Evolutionary conservation across 2,888 invertebrate species (phyloP).

Genomic region (Trachelus troglodyta): DNA sequence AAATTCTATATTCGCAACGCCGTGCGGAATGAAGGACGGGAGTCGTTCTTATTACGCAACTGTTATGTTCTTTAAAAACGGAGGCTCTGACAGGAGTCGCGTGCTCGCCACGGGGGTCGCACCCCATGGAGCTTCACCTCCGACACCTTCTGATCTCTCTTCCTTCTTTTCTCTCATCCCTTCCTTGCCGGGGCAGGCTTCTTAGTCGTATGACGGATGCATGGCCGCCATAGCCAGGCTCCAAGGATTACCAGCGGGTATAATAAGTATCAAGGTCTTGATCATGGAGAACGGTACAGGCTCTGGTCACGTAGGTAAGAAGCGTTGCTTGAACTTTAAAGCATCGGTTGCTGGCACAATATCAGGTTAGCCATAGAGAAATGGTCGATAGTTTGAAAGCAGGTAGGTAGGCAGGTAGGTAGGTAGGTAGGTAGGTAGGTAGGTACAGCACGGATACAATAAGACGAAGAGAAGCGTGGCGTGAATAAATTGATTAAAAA

Average conservation of each 20-base stretch:
- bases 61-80: conserved; percentile 51
- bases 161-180: conserved; percentile 19
- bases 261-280: not conserved
- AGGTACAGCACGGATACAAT: not conserved
- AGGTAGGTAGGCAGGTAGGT: not conserved
- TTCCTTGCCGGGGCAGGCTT: conserved; percentile 10
- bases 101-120: conserved; percentile 63
- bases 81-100: conserved; percentile 65
- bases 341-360: not conserved
- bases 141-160: conserved; percentile 49
- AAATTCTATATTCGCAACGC: not conserved
- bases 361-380: not conserved
- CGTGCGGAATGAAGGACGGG: not conserved
- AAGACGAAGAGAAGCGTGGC: not conserved
- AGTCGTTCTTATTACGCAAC: not conserved
- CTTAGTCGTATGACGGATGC: conserved; percentile 27
- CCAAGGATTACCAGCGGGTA: not conserved
- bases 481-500: conserved; percentile 62
- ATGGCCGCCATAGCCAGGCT: conserved; percentile 15
- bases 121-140: conserved; percentile 61
- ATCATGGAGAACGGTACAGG: not conserved
- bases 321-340: not conserved
- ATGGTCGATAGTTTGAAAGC: not conserved
- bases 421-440: not conserved
- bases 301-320: not conserved